phyloP scores from a whole-genome alignment of 2,888 invertebrate species.

The Aphidius colemani region DNA sequence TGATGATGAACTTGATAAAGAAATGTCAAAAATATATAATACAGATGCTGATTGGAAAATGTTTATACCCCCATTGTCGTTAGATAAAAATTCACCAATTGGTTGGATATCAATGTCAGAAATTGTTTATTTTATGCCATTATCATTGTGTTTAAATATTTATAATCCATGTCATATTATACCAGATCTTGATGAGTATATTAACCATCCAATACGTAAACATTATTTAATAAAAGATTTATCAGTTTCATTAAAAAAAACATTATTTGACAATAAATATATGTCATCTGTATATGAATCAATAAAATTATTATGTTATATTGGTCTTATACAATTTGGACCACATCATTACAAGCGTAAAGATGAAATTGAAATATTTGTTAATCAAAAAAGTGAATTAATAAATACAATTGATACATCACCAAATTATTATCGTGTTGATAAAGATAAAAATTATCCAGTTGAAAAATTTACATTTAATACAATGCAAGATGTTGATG shows the following conservation, averaged over 20 bases:
- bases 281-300: constrained; percentile 65
- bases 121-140: constrained; percentile 70
- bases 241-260: constrained; percentile 63
- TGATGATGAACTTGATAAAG: constrained; percentile 53
- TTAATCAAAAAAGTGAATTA: constrained; percentile 68
- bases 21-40: constrained; percentile 62
- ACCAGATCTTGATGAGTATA: constrained; percentile 64
- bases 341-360: constrained; percentile 70
- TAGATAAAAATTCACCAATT: constrained; percentile 64
- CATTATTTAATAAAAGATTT: constrained; percentile 69
- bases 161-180: constrained; percentile 66
- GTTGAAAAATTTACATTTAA: constrained; percentile 64
- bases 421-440: constrained; percentile 67
- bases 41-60: constrained; percentile 70
- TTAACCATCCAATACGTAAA: constrained; percentile 71
- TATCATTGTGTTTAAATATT: constrained; percentile 72
- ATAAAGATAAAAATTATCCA: constrained; percentile 65
- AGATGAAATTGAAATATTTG: constrained; percentile 72
- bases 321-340: constrained; percentile 74
- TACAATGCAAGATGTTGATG: constrained; percentile 64
- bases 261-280: constrained; percentile 65
- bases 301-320: constrained; percentile 66
- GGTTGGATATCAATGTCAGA: constrained; percentile 77
- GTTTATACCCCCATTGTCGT: constrained; percentile 72
- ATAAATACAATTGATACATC: constrained; percentile 70